Evolutionary conservation across 2,888 invertebrate genomes (phyloP).

Genomic region (Strigamia crassipes): DNA sequence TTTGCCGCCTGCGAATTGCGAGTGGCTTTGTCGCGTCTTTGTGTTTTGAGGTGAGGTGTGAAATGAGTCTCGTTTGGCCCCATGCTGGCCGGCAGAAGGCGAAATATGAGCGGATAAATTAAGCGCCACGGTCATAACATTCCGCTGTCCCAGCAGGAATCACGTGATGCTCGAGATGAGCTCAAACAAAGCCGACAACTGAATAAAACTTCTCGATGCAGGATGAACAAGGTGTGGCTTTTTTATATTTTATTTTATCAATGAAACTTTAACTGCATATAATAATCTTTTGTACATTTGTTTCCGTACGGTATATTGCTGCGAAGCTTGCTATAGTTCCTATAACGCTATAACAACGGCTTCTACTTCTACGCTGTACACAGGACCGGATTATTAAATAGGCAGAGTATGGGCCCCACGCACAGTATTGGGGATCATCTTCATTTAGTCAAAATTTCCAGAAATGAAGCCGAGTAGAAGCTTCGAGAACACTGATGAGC

Average conservation of each 20-base stretch:
- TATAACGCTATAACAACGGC: no score
- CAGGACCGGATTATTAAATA: no score
- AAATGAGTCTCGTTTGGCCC: conserved; percentile 27
- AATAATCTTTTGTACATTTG: no score
- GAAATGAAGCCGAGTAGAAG: no score
- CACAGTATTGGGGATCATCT: no score
- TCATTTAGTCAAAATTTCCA: no score
- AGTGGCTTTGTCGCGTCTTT: conserved; percentile 12
- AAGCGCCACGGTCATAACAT: conserved; percentile 22
- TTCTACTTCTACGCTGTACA: no score
- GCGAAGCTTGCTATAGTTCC: no score
- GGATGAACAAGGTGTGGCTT: background rate
- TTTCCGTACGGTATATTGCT: no score
- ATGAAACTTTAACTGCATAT: background rate
- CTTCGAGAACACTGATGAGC: no score
- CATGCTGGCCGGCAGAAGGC: conserved; percentile 8
- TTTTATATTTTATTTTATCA: background rate
- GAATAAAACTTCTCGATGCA: background rate
- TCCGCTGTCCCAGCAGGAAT: conserved; percentile 23
- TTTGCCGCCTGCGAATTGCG: background rate
- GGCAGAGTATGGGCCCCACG: no score
- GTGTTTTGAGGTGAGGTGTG: conserved; percentile 4
- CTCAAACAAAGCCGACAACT: conserved; percentile 2
- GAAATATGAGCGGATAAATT: conserved; percentile 27
- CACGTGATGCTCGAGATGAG: conserved; percentile 11